Conservation (phyloP, 1,140 invertebrate genomes). For the Brachionus manjavacas region DNA sequence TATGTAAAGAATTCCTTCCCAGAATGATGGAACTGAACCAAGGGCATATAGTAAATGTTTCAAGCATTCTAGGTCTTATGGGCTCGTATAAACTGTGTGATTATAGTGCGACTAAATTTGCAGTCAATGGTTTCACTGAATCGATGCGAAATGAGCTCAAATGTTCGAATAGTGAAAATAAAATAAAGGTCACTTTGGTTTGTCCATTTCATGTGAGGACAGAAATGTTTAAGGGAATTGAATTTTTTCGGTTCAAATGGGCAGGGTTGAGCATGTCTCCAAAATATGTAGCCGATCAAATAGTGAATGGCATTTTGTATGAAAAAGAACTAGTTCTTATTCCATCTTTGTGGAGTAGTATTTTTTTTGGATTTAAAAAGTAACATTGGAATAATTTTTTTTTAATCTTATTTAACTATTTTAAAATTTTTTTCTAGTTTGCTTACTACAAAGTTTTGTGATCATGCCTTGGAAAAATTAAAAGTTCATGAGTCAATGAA, state of each 20-base stretch:
- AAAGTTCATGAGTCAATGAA: neutral
- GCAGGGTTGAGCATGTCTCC: neutral
- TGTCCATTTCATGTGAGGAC: constrained; percentile 23
- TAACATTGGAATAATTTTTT: neutral
- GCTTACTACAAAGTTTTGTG: constrained; percentile 6
- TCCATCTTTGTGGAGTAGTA: neutral
- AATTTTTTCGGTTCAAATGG: constrained; percentile 31
- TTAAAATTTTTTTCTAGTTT: neutral
- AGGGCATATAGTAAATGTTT: constrained; percentile 27
- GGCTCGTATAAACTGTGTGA: constrained; percentile 13
- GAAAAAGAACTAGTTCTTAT: constrained; percentile 23
- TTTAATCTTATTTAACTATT: neutral
- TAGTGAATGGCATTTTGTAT: constrained; percentile 25
- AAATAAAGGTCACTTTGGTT: neutral
- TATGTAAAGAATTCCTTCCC: constrained; percentile 28
- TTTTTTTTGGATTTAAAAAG: constrained; percentile 13
- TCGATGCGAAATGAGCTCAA: constrained; percentile 12
- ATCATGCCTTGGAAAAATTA: constrained; percentile 9
- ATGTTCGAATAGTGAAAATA: neutral
- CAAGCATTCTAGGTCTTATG: constrained; percentile 16
- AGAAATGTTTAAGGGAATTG: constrained; percentile 10
- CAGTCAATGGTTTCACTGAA: constrained; percentile 33
- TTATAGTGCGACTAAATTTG: constrained; percentile 39
- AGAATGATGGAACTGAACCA: constrained; percentile 18
- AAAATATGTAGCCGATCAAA: neutral